Evolutionary conservation across 2,888 invertebrate genomes (phyloP), one percentile per base, ranked within the genome.

Genomic region (Hypselothyrea guttata): DNA sequence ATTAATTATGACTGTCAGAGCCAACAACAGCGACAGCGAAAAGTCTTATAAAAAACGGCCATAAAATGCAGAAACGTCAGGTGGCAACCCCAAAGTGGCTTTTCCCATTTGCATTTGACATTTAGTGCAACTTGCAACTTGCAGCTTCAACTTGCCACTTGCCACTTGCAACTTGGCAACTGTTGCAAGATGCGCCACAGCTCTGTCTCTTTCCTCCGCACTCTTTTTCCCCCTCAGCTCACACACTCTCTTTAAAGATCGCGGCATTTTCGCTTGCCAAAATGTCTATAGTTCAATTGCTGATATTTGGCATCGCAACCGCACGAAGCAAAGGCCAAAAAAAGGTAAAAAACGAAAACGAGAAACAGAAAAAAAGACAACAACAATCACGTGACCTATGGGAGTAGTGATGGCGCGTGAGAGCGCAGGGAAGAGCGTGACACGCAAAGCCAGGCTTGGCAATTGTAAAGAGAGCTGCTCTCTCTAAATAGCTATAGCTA

Each of bases 201-300:
- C 9, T 9, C 22, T 30, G n/a, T 37, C 38, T 12, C 12, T 44
- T 3, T 37, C 31, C 13, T 8, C 13, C 7, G 8, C 15, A 33
- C 33, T 11, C 44, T 13, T 8, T 16, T 11, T 30, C 11, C 34
- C 33, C 18, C 13, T 2, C 42, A 12, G n/a, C 13, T 7, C 22
- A 4, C 30, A 15, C 30, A 2, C 28, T 30, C 18, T 1, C 44
- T 31, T 2, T 12, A 22, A 8, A 7, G 4, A 30, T 30, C 16
- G 15, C 35, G 22, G 18, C 37, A 28, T 28, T 28, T 28, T 9
- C 5, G 77, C 77, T 75, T 77, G 81, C 71, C 63, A 84, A 81
- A 82, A 82, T 85, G 81, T 82, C 81, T 82, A 79, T 77, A 85
- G 81, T 82, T 85, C 81, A 85, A 84, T 85, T 81, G 84, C 78